Percentiles rank a stretch among this genome's conserved stretches.
Evolutionary conservation across 1,140 invertebrate genomes (phyloP).

Genomic region (Drosophila ironensis): DNA sequence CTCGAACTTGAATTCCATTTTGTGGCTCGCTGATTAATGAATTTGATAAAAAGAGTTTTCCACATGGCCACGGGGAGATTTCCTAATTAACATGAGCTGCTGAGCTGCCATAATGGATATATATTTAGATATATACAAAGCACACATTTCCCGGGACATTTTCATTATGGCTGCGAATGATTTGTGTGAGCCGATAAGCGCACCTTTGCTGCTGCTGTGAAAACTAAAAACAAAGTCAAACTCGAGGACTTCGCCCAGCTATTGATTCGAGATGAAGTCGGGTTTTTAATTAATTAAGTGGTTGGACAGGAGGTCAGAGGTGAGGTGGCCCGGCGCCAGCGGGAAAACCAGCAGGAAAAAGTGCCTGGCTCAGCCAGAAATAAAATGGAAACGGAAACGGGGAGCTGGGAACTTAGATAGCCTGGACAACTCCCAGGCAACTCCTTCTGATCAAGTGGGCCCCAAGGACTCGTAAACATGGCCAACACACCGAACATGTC

Average conservation of each 20-base stretch:
- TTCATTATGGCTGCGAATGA: conserved; percentile 62
- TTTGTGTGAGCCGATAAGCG: conserved; percentile 68
- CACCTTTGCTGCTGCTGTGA: conserved; percentile 27
- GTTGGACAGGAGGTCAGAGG: not conserved
- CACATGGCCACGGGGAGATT: conserved; percentile 33
- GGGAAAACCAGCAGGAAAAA: not conserved
- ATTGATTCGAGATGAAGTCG: conserved; percentile 46
- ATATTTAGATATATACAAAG: not conserved
- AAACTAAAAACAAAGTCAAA: too few species aligned
- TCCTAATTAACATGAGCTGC: conserved; percentile 65
- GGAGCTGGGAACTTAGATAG: conserved; percentile 9
- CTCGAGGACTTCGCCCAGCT: conserved; percentile 34
- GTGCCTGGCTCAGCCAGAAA: conserved; percentile 11
- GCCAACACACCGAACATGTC: conserved; percentile 51
- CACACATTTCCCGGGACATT: conserved; percentile 36
- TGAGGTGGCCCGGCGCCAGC: too few species aligned
- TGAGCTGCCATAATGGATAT: conserved; percentile 9
- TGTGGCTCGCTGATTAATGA: conserved; percentile 66
- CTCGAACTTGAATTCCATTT: conserved; percentile 42
- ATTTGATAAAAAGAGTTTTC: conserved; percentile 63
- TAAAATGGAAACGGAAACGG: not conserved
- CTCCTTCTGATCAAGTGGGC: conserved; percentile 76
- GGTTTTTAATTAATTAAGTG: conserved; percentile 50
- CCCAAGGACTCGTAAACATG: conserved; percentile 76
- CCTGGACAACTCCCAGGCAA: conserved; percentile 62